Evolutionary conservation across 2,797 vertebrate species (phyloP).

Genomic region (Bufotes viridis): DNA sequence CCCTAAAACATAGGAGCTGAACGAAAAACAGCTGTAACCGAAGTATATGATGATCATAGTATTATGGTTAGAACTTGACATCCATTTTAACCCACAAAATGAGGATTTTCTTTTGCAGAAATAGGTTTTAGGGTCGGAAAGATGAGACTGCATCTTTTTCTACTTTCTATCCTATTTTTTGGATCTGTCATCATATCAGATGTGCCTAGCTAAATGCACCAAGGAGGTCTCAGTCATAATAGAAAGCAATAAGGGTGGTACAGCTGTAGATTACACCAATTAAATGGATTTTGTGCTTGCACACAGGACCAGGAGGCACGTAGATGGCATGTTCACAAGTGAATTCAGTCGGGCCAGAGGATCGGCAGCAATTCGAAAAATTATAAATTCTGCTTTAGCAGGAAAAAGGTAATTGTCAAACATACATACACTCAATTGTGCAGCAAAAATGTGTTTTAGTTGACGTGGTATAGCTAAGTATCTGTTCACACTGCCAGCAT

Average conservation of each 20-base stretch:
- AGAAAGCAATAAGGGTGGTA: too few species aligned
- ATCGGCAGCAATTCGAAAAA: constrained; percentile 45
- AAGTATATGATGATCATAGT: too few species aligned
- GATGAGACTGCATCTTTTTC: too few species aligned
- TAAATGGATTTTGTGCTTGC: neutral
- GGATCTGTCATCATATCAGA: neutral
- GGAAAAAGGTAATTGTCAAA: constrained; percentile 51
- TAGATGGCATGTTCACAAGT: constrained; percentile 60
- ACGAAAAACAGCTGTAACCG: too few species aligned
- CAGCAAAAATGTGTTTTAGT: neutral
- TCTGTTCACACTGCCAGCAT: neutral
- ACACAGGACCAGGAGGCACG: constrained; percentile 55
- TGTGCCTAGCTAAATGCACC: too few species aligned
- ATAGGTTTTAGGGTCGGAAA: too few species aligned
- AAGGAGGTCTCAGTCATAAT: too few species aligned
- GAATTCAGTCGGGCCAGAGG: constrained; percentile 53
- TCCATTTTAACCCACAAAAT: too few species aligned
- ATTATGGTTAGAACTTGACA: too few species aligned
- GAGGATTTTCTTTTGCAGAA: too few species aligned
- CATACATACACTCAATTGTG: neutral
- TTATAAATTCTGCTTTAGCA: constrained; percentile 57
- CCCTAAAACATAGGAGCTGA: too few species aligned
- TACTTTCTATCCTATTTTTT: neutral
- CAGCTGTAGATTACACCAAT: neutral
- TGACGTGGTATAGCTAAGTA: neutral